Evolutionary conservation across 2,888 invertebrate species (phyloP), one percentile per base, ranked within the genome.

Genomic region (Rhimphoctona megacephalus): DNA sequence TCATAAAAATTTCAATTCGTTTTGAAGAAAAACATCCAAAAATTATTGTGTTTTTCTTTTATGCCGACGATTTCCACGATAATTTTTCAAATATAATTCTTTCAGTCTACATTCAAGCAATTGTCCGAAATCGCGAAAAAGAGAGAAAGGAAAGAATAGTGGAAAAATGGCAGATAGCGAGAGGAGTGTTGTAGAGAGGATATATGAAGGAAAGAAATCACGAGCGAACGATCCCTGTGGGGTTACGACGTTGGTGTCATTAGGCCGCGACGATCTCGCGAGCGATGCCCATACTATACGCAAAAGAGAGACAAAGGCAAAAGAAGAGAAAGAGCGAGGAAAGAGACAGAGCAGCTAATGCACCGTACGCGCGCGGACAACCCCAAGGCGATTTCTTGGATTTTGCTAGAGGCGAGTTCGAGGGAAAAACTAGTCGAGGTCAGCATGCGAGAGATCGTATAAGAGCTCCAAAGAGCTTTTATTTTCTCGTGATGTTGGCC

Each of bases 211-310:
- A 90, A 92, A 93, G 92, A 93, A 92, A 92, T 92, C 92, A 90
- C 90, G 92, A 91, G 89, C 89, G 90, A 91, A 91, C 89, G 90
- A 92, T 91, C 91, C 92, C 92, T 91, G 89, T 92, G 92, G 93
- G 92, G 91, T 91, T 90, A 90, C 77, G 84, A 81, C 81, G 90
- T 89, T 78, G 90, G 92, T 90, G 91, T 92, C 92, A 93, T 93
- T 93, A 93, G 92, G 90, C 91, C 82, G 89, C 89, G 89, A 88
- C 91, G 89, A 86, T 86, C 81, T 84, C 81, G 86, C 86, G 86
- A 57, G 52, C 78, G 46, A 81, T 64, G 78, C 73, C 46, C 77
- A 57, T 67, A 64, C 81, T 22, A 30, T 30, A 57, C 54, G 61
- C 61, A 61, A 88, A 89, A 88, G 90, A 90, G 89, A 86, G 85